A percentile compares a stretch with the other conserved stretches of the same genome.
Evolutionary conservation across 1,140 invertebrate genomes (phyloP).

Genomic region (Sminthurides bifidus): DNA sequence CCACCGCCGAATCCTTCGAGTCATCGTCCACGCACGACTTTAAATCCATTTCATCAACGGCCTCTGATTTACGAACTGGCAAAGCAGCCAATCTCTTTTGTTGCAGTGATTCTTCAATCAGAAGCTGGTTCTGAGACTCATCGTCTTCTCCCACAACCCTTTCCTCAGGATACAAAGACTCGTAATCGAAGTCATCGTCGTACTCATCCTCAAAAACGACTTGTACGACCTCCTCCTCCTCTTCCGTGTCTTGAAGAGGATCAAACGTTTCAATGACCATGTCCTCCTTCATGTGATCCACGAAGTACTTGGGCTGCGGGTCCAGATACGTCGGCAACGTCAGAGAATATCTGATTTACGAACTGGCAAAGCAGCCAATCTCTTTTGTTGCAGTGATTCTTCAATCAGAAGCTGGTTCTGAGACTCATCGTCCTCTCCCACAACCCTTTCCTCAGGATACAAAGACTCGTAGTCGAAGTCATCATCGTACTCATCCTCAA

Average conservation of each 20-base stretch:
- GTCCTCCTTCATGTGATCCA: background rate
- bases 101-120: no score
- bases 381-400: no score
- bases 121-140: no score
- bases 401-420: no score
- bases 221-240: background rate
- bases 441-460: background rate
- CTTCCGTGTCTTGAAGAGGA: background rate
- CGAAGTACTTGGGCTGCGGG: background rate
- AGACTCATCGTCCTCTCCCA: background rate
- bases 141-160: background rate
- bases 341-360: no score
- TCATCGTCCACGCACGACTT: background rate
- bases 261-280: background rate
- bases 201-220: background rate
- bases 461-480: background rate
- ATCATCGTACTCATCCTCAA: background rate
- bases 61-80: no score
- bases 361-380: no score
- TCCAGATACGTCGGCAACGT: no score
- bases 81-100: no score
- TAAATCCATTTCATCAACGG: background rate
- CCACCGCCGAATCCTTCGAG: background rate
- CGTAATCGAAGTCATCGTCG: slow-evolving; percentile 1
- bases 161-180: background rate